Percentiles rank a stretch among this genome's conserved stretches.
phyloP scores from a whole-genome alignment of 2,113 vertebrate species.

The Diphyllodes magnificus region DNA sequence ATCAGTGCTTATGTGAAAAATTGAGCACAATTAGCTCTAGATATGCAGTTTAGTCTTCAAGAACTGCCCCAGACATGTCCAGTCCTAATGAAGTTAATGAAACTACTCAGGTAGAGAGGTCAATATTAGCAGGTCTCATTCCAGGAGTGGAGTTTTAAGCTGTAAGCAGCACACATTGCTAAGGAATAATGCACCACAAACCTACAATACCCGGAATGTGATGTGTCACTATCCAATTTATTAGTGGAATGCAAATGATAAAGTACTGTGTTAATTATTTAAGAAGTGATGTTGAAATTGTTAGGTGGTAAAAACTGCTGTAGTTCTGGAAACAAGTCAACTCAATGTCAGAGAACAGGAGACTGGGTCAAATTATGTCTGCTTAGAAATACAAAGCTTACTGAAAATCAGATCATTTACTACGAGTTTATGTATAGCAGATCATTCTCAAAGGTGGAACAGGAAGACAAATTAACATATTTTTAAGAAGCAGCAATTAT shows the following conservation, averaged over 20 bases:
- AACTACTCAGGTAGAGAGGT: background rate
- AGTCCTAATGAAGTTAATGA: background rate
- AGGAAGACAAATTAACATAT: background rate
- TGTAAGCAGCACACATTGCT: background rate
- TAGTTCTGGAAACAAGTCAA: background rate
- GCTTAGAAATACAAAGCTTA: background rate
- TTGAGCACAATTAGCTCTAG: background rate
- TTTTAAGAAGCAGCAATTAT: background rate
- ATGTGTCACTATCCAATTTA: slow-evolving; percentile 20
- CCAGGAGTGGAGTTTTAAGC: background rate
- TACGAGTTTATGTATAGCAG: background rate
- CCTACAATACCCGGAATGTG: background rate
- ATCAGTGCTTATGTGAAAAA: background rate
- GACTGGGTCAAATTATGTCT: background rate
- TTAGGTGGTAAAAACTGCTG: slow-evolving; percentile 3
- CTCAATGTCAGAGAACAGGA: background rate
- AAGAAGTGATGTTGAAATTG: slow-evolving; percentile 29
- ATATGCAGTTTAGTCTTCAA: background rate
- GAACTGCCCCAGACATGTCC: background rate
- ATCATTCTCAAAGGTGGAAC: background rate
- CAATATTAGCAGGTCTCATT: background rate
- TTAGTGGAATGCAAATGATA: slow-evolving; percentile 47
- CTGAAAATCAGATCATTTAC: background rate
- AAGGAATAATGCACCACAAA: background rate
- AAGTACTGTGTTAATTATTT: slow-evolving; percentile 18